Evolutionary conservation across 2,888 invertebrate genomes (phyloP), one percentile per base, ranked within the genome.

Genomic region (Polyommatus iphigenia): DNA sequence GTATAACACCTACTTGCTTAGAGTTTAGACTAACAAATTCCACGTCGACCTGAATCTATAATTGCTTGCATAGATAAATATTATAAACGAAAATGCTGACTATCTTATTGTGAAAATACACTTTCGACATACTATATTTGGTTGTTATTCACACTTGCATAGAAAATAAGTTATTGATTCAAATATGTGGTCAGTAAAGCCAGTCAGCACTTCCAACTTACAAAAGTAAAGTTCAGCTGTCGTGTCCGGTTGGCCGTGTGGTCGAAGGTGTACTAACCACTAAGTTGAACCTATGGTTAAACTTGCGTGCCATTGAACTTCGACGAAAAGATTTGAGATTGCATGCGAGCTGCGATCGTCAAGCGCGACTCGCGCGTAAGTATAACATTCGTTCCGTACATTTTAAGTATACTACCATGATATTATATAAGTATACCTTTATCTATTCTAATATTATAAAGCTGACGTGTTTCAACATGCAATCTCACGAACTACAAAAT

Each of bases 251-350:
- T 50, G 18, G 18, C 8, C 5, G 18, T 18, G 24, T 29, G 32
- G 50, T 15, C 50, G 4, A 13, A 24, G 46, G 13, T 15, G 15
- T 50, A 73, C 50, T 73, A 46, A 73, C 46, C 24, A 46, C 7
- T 20, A 20, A 73, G n/a, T 46, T 24, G 36, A 73, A 73, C 41
- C 5, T 41, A 24, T 15, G 18, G 67, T 67, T 67, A 24, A 73
- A 50, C 15, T 46, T 50, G 29, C 29, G 67, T 29, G 75, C 24
- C 75, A 54, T 15, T 75, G 75, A 75, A 75, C 75, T 75, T 75
- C 75, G 46, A 54, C 46, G 54, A 75, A 75, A 54, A 50, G 72
- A 75, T 75, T 75, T 54, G 46, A 75, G 75, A 75, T 73, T 75
- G 75, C 75, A 54, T 29, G 50, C 50, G 50, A 15, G 15, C 5